Conservation (phyloP, 2,797 vertebrate species). For the Apogon talboti region DNA sequence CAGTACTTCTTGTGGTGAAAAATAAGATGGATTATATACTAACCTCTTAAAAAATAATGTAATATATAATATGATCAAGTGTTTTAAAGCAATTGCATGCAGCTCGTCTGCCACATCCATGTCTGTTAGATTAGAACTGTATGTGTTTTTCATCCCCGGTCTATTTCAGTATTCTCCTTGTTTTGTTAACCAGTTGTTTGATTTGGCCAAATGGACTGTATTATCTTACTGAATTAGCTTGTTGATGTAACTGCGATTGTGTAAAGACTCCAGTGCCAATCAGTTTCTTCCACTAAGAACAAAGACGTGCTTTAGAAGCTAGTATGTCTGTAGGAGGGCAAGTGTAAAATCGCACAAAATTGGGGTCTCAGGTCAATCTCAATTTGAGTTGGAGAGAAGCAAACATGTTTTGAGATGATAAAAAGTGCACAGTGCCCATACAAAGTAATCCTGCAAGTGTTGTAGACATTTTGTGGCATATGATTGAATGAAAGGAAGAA, state of each 20-base stretch:
- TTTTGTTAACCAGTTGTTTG: slow-evolving; percentile 7
- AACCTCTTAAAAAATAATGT: too few species aligned
- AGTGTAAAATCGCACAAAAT: slow-evolving; percentile 33
- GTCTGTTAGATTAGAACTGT: neutral
- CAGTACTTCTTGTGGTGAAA: too few species aligned
- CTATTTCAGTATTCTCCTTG: neutral
- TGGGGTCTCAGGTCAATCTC: slow-evolving; percentile 8
- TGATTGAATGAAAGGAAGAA: neutral
- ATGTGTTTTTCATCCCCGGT: neutral
- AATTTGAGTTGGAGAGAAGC: slow-evolving; percentile 17
- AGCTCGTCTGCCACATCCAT: neutral
- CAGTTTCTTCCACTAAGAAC: slow-evolving; percentile 18
- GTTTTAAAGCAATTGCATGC: too few species aligned
- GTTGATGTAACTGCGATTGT: neutral
- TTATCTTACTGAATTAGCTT: slow-evolving; percentile 19
- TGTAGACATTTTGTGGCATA: neutral
- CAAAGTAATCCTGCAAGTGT: slow-evolving; percentile 3
- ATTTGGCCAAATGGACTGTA: neutral
- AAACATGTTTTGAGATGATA: slow-evolving; percentile 18
- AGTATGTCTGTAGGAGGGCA: neutral
- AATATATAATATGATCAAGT: too few species aligned
- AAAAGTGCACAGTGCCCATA: neutral
- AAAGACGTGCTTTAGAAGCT: slow-evolving; percentile 9
- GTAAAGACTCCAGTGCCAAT: slow-evolving; percentile 18
- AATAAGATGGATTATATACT: too few species aligned